phyloP scores from a whole-genome alignment of 2,888 invertebrate genomes.

The Drosophila phalerata region DNA sequence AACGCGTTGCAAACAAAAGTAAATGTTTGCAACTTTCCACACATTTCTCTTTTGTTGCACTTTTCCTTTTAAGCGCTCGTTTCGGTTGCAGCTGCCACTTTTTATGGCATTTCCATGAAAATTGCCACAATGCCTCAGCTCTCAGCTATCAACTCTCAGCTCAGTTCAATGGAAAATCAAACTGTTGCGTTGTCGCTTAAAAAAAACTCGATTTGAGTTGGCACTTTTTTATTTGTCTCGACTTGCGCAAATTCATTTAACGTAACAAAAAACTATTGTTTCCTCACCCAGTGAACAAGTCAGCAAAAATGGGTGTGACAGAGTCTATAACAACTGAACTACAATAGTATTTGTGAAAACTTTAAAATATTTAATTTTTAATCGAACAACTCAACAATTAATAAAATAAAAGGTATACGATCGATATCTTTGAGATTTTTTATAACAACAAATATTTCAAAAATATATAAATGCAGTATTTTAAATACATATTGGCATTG shows the following conservation, averaged over 20 bases:
- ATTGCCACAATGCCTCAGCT: conserved; percentile 52
- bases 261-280: conserved; percentile 40
- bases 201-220: conserved; percentile 42
- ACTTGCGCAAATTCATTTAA: conserved; percentile 45
- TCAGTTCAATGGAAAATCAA: conserved; percentile 41
- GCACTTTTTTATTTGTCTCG: conserved; percentile 48
- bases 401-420: too few species aligned
- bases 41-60: conserved; percentile 76
- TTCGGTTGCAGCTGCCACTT: conserved; percentile 37
- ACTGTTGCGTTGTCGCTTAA: conserved; percentile 63
- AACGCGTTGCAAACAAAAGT: conserved; percentile 56
- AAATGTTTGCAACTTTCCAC: conserved; percentile 76
- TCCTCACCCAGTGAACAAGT: background rate
- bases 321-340: background rate
- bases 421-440: too few species aligned
- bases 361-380: background rate
- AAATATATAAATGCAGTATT: too few species aligned
- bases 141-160: conserved; percentile 18
- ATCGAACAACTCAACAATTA: background rate
- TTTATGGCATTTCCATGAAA: conserved; percentile 78
- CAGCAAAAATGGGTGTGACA: background rate
- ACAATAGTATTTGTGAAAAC: background rate
- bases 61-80: conserved; percentile 72
- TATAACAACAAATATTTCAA: too few species aligned
- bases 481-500: too few species aligned